Base-by-base conservation (phyloP, 2,797 vertebrate genomes). In the Eremophila alpestris region DNA sequence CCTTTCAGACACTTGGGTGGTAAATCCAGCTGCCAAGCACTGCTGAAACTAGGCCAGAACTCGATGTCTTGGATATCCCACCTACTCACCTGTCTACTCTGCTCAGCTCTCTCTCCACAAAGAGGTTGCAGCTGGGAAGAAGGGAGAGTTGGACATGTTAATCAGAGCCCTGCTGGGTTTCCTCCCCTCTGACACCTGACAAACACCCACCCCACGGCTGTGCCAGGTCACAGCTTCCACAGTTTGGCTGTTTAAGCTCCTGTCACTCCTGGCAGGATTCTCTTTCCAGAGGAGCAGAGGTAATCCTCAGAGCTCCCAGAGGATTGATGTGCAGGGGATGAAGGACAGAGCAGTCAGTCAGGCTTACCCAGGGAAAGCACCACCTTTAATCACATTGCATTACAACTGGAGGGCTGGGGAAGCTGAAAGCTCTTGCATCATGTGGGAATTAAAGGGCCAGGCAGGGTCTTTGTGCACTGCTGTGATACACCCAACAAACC, bases 311-410 rank as follows among this genome's bases (percentile, higher is more conserved):
- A 3, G 8, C 54, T 95, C 36, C 84, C 43, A n/a, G 41, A 34
- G 68, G 0, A 71, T 1, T 62, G 76, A 69, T 90, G 62, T 20
- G 41, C 34, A 89, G 34, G 62, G 74, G 68, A 75, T 78, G 89
- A 88, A 89, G 91, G 84, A 71, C 54, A 43, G 69, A 88, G 76
- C 90, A 94, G 93, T 92, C 88, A 91, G 85, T 90, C 90, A 94
- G 93, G 90, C 83, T 94, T 94, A 95, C 59, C 16, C 20, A 0
- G 30, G 46, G 65, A 79, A 86, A 91, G 59, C 90, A 95, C 83
- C 83, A 83, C 91, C 80, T 96, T 94, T 95, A 94, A 93, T 93
- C 90, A 93, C 80, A 74, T 55, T 83, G 92, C 80, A 76, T 90
- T 92, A 82, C 76, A 94, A 24, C 59, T 40, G 59, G n/a, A 90